Evolutionary conservation across 1,140 invertebrate species (phyloP), one percentile per base, ranked within the genome.

Genomic region (Drosophila albomicans): DNA sequence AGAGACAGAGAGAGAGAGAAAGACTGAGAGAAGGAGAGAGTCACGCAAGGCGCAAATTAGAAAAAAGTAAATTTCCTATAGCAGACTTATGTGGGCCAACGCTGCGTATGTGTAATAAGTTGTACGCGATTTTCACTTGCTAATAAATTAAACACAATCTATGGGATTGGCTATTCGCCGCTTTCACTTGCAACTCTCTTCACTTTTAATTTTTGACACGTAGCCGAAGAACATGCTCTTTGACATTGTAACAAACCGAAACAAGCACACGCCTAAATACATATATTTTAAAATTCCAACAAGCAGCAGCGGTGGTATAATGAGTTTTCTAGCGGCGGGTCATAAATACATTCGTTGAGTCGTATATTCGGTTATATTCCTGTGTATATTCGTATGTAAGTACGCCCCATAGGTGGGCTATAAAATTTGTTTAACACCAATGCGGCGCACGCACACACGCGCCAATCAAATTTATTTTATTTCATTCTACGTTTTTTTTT

Each of bases 131-230:
- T 64, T 74, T 38, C 59, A 51, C 52, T 20, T 43, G 52, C 81
- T 68, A 68, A 82, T 82, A 88, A 88, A 88, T 88, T 81, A 81
- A 62, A 85, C 75, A 79, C 85, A 86, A 89, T 89, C 85, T 81
- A 79, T 88, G 61, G 38, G 56, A 32, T 58, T 56, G 43, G 32
- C 59, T 30, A 10, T 6, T 38, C 43, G n/a, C 1, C 5, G 6
- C 2, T 11, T 13, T 16, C 41, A 43, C 41, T n/a, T 4, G 41
- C 41, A 5, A n/a, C 41, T 13, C n/a, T 43, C 41, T n/a, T 7
- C 41, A 61, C 77, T 90, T 81, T 89, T 85, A 85, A 89, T 89
- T 89, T 88, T 85, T 89, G 85, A 89, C 85, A 90, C 86, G 85
- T 90, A 79, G 69, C 68, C 30, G 77, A 82, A 81, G 80, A 54